These are phyloP conservation scores for Dendroctonus valens DNA, from an alignment of 1,140 invertebrate species.

Conservation along the genomic window DNA sequence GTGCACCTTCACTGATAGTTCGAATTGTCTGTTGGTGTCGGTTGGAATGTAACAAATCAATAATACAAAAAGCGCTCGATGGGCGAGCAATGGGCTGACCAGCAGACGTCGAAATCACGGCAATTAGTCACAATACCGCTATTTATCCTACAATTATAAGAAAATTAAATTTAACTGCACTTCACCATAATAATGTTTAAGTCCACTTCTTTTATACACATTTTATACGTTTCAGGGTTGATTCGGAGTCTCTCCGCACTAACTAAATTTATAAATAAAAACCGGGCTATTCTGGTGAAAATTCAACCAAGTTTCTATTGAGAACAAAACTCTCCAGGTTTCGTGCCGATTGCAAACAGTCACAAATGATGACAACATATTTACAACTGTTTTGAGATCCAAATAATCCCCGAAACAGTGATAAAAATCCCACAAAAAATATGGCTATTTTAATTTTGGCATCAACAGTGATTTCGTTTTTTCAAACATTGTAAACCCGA, in stretches of 20 bases:
- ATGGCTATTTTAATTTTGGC: too few relatives aligned
- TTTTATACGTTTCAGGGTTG: slow-evolving; percentile 8
- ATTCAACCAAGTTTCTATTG: not conserved
- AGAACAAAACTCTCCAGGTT: too few relatives aligned
- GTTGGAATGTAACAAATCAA: slow-evolving; percentile 23
- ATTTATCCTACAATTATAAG: slow-evolving; percentile 45
- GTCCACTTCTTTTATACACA: slow-evolving; percentile 41
- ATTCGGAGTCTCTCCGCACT: slow-evolving; percentile 39
- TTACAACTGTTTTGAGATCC: too few relatives aligned
- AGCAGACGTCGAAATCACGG: slow-evolving; percentile 38
- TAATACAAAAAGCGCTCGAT: slow-evolving; percentile 6
- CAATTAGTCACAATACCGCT: slow-evolving; percentile 47
- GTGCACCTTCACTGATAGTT: slow-evolving; percentile 39
- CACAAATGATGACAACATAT: too few relatives aligned
- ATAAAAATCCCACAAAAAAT: too few relatives aligned
- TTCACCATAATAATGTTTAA: slow-evolving; percentile 44
- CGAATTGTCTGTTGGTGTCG: not conserved
- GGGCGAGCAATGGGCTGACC: slow-evolving; percentile 33
- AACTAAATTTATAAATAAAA: slow-evolving; percentile 26
- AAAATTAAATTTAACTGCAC: slow-evolving; percentile 45
- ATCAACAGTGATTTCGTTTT: too few relatives aligned
- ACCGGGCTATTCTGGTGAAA: slow-evolving; percentile 41
- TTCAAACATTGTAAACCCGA: too few relatives aligned
- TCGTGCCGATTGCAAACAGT: too few relatives aligned
- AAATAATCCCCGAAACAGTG: too few relatives aligned